These are phyloP conservation scores for Drosophila dunni DNA, from an alignment of 1,140 invertebrate species.

Conservation along the genomic window DNA sequence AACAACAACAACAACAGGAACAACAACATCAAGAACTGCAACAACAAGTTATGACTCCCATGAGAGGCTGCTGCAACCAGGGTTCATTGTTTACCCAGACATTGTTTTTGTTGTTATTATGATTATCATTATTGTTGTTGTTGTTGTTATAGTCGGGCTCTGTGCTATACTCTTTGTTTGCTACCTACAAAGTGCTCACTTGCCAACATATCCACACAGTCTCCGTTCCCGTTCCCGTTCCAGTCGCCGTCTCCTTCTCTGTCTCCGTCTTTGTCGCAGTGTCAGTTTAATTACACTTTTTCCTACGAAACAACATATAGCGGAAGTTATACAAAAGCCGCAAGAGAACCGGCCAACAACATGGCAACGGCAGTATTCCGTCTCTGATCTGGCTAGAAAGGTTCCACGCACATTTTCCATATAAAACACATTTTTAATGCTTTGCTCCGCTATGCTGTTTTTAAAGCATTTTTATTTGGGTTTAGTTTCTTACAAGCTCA, in stretches of 20 bases:
- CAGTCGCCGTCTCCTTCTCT: neutral
- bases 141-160: conserved; percentile 7
- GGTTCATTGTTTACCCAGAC: conserved; percentile 55
- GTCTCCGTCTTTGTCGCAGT: conserved; percentile 19
- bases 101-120: conserved; percentile 37
- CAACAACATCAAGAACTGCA: conserved; percentile 36
- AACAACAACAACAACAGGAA: conserved; percentile 38
- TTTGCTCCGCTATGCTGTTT: neutral
- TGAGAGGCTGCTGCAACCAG: conserved; percentile 58
- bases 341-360: conserved; percentile 63
- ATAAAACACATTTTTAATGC: conserved; percentile 9
- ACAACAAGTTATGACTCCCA: conserved; percentile 65
- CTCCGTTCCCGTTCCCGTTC: neutral
- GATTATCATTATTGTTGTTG: conserved; percentile 24
- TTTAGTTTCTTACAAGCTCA: neutral
- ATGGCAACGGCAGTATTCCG: conserved; percentile 26
- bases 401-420: conserved; percentile 22
- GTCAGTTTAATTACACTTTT: conserved; percentile 76
- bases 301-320: conserved; percentile 64
- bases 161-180: conserved; percentile 55
- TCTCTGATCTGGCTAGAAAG: conserved; percentile 26
- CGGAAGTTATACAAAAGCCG: conserved; percentile 79
- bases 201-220: conserved; percentile 18
- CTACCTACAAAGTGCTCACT: conserved; percentile 25
- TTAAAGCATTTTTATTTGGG: conserved; percentile 1